phyloP scores from a whole-genome alignment of 2,797 vertebrate genomes.

The Sebastes trivittatus region DNA sequence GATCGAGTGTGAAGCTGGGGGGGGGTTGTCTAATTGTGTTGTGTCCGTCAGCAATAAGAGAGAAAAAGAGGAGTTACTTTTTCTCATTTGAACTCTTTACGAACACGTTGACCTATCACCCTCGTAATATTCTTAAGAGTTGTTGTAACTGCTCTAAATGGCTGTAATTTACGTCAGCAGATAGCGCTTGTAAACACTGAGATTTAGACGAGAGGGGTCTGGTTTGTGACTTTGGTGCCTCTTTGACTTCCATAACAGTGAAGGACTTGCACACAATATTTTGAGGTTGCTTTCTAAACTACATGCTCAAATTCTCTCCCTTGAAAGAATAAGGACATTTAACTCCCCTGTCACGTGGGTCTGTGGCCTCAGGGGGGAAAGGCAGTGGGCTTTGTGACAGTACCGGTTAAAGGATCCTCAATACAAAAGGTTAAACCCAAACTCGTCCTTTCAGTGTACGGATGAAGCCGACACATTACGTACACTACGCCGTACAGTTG shows the following conservation, averaged over 20 bases:
- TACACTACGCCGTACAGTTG: too few species aligned
- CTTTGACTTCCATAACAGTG: background rate
- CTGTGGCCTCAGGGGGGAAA: conserved; percentile 1
- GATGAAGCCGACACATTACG: background rate
- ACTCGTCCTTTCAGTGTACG: background rate
- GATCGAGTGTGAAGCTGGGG: conserved; percentile 3
- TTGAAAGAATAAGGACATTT: background rate
- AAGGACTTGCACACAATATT: background rate
- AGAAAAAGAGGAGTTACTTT: background rate
- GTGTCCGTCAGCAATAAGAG: background rate
- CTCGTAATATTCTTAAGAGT: background rate
- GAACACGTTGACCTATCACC: conserved; percentile 14
- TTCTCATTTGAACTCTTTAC: background rate
- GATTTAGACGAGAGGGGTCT: background rate
- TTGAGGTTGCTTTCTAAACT: background rate
- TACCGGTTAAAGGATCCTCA: background rate
- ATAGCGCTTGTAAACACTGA: conserved; percentile 23
- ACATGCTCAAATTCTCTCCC: background rate
- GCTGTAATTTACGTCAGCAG: background rate
- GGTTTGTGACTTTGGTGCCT: background rate
- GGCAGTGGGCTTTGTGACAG: conserved; percentile 33
- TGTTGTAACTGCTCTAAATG: background rate
- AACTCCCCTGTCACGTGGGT: background rate
- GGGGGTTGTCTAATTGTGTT: background rate
- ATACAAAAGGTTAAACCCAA: conserved; percentile 3